Evolutionary conservation across 2,113 vertebrate genomes (phyloP), one percentile per base, ranked within the genome.

Genomic region (Sapayoa aenigma): DNA sequence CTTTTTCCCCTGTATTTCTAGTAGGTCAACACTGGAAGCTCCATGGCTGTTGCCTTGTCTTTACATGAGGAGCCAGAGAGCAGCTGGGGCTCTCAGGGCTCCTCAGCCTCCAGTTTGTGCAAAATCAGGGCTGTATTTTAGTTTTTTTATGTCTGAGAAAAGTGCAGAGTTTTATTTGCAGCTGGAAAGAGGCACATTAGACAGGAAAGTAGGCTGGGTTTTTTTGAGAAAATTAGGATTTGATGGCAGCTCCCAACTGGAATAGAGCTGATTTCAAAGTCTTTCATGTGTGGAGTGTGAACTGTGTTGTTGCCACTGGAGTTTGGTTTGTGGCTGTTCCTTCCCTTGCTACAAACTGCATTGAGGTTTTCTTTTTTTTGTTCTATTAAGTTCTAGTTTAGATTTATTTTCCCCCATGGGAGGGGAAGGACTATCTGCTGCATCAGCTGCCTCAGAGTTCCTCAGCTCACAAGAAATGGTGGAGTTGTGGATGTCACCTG

Each of bases 41-140:
- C 1, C 20, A 0, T 6, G 33, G 14, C 4, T 1, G 1, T 31
- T 37, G 53, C 72, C 62, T 67, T 30, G 9, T 19, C 59, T 50
- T 30, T 16, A 8, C 77, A 15, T 12, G 9, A 22, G 28, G 53
- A 49, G 65, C 24, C 2, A n/a, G 33, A 49, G 59, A 46, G 37
- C 71, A 53, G 55, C 41, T 18, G 50, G 30, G 20, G 23, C 69
- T 41, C 39, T 35, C 17, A 5, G n/a, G 42, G 33, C 76, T 77
- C 56, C 28, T 41, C 87, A 42, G 22, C 52, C 53, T 56, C 25
- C 65, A 19, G 25, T 35, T 8, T 17, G 33, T 49, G 50, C 68
- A 37, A 9, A 39, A 39, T 3, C 67, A n/a, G 31, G 8, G 12
- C 74, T 44, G 60, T 33, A 12, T 9, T 90, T 52, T 5, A 2